These are phyloP conservation scores for Sebastes goodei DNA, from an alignment of 2,797 vertebrate species.

Conservation along the genomic window DNA sequence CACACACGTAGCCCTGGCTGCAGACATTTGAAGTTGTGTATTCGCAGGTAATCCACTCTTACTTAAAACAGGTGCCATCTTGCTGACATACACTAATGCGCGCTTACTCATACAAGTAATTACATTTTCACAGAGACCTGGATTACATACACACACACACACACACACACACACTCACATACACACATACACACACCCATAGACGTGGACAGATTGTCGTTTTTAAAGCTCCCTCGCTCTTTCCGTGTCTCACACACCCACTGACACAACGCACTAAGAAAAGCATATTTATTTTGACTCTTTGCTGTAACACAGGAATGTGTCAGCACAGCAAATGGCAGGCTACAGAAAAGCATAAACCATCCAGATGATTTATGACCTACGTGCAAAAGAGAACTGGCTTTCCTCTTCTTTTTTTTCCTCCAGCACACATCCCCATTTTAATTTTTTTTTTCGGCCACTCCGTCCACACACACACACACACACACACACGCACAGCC, in stretches of 20 bases:
- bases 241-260: conserved; percentile 57
- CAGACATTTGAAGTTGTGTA: conserved; percentile 62
- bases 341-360: conserved; percentile 63
- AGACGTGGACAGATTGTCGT: conserved; percentile 31
- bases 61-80: conserved; percentile 75
- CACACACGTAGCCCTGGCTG: conserved; percentile 3
- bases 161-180: background rate
- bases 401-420: conserved; percentile 32
- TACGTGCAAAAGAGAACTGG: conserved; percentile 53
- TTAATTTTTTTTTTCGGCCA: background rate
- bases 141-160: conserved; percentile 28
- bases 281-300: conserved; percentile 78
- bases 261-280: conserved; percentile 63
- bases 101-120: conserved; percentile 80
- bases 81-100: conserved; percentile 74
- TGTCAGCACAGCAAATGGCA: conserved; percentile 74
- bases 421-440: background rate
- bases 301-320: conserved; percentile 72
- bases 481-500: conserved; percentile 28
- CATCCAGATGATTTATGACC: conserved; percentile 76
- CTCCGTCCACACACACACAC: conserved; percentile 29
- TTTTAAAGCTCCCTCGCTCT: conserved; percentile 43
- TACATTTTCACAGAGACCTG: conserved; percentile 75
- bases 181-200: background rate
- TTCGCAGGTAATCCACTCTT: conserved; percentile 71